Evolutionary conservation across 2,113 vertebrate genomes (phyloP).

Genomic region (Mionectes macconnelli): DNA sequence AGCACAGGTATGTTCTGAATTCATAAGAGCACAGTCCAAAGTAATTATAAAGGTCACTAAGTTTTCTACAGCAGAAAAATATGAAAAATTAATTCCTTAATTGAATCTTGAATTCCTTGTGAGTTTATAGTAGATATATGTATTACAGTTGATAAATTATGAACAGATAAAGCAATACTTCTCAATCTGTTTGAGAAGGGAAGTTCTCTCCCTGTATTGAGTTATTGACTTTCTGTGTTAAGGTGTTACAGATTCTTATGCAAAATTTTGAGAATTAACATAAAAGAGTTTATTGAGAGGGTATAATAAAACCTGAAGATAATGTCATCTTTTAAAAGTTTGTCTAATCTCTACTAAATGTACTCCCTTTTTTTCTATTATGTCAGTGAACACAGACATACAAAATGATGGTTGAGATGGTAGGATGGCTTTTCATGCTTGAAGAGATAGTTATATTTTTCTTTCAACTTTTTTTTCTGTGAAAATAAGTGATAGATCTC

Average conservation of each 20-base stretch:
- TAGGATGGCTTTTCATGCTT: neutral
- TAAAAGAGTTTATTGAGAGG: neutral
- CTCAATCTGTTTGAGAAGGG: neutral
- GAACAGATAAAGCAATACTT: neutral
- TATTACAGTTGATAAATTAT: neutral
- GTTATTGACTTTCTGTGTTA: neutral
- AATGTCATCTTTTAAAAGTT: neutral
- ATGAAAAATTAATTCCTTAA: neutral
- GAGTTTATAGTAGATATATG: neutral
- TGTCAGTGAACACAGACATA: neutral
- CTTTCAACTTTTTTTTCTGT: neutral
- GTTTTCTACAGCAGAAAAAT: slow-evolving; percentile 56
- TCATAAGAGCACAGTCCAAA: slow-evolving; percentile 56
- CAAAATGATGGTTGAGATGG: neutral
- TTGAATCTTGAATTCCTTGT: neutral
- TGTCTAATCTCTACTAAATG: neutral
- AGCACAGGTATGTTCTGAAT: slow-evolving; percentile 51
- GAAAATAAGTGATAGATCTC: neutral
- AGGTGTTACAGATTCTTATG: neutral
- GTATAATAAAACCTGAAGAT: neutral
- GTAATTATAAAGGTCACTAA: slow-evolving; percentile 62
- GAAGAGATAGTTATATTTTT: neutral
- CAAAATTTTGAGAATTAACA: neutral
- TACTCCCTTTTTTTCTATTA: neutral
- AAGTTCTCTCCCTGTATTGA: neutral